Conservation (phyloP, 2,113 vertebrate species). For the human region GRCh38 chr18:57205001-57205500, state of each 20-base stretch:
- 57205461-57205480: neutral
- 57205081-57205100: neutral
- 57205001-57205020: no score
- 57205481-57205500: neutral
- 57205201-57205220: neutral
- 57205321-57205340: conserved; percentile 4
- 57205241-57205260: neutral
- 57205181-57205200: neutral
- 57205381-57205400: neutral
- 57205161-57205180: neutral
- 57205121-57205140: neutral
- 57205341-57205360: neutral
- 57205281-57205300: neutral
- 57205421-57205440: neutral
- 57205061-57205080: no score
- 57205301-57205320: neutral
- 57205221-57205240: conserved; percentile 6
- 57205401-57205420: neutral
- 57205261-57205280: neutral
- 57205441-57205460: neutral
- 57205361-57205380: neutral
- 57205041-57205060: no score
- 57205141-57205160: conserved; percentile 12
- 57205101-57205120: neutral
- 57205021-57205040: no score